Evolutionary conservation across 2,888 invertebrate genomes (phyloP), one percentile per base, ranked within the genome.

Genomic region (Herminia tarsipennalis): DNA sequence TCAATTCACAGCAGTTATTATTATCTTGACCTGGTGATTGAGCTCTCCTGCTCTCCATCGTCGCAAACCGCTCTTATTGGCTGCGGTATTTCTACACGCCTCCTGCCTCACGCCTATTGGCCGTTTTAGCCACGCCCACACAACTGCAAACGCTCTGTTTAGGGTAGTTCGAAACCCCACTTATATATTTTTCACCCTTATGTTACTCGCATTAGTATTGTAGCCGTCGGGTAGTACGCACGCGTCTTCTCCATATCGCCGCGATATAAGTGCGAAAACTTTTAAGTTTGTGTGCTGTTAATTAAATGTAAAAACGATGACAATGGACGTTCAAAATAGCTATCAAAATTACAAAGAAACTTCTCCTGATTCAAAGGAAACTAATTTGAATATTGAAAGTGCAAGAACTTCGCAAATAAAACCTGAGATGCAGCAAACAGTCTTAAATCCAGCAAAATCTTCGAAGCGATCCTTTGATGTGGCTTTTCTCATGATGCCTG

Each of bases 401-500:
- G 83, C 92, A 22, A 88, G 92, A 79, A 86, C 92, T 76, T 85
- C 80, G 60, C 92, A 80, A 74, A 78, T 78, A 18, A 88, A 88
- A 66, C 55, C 78, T 16, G 88, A 88, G 22, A 82, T 87, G 82
- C 86, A 86, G 55, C 76, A 86, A 18, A 81, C 85, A 5, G 74
- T 79, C 28, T 41, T 86, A 9, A 85, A 77, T 71, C 70, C 78
- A 56, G 76, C 67, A 0, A 83, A 93, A 85, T 72, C 92, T 82
- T 60, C 92, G 63, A 98, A 98, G 72, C 91, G 98, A 9, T 96
- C 97, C 0, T 98, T 98, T 76, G 97, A 98, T 78, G 97, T 98
- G 5, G 97, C 97, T 0, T 98, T 98, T 70, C 86, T 98, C 16
- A 97, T 97, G 93, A 95, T 96, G 81, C 97, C 97, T 1, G 97